A percentile compares a stretch with the other conserved stretches of the same genome.
phyloP scores from a whole-genome alignment of 2,888 invertebrate species.

The Lithodes maja region DNA sequence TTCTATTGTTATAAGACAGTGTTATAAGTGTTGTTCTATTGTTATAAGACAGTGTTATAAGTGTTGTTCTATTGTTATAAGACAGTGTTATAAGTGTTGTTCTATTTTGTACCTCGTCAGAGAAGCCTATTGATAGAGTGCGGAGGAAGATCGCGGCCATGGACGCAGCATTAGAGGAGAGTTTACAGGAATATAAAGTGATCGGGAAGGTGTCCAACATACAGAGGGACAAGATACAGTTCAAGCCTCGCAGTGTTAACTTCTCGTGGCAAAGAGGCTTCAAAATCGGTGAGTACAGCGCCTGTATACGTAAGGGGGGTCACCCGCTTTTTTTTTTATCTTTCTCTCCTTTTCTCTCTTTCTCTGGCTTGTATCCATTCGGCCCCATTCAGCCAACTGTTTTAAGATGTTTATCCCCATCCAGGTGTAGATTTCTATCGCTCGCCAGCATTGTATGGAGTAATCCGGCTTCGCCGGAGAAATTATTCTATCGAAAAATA shows the following conservation, averaged over 20 bases:
- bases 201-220: slow-evolving; percentile 81
- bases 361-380: not conserved
- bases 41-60: no score
- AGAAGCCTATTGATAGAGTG: slow-evolving; percentile 74
- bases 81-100: not conserved
- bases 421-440: no score
- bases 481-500: no score
- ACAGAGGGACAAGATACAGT: slow-evolving; percentile 80
- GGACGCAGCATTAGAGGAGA: slow-evolving; percentile 81
- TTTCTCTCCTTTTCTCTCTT: not conserved
- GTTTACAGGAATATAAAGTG: slow-evolving; percentile 78
- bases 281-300: slow-evolving; percentile 81
- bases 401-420: no score
- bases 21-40: no score
- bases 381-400: not conserved
- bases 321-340: not conserved
- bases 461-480: no score
- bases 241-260: slow-evolving; percentile 85
- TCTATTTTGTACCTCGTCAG: not conserved
- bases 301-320: not conserved
- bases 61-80: no score
- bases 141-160: slow-evolving; percentile 78
- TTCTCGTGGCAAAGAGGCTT: slow-evolving; percentile 97
- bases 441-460: no score
- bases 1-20: no score